These are phyloP conservation scores for Galagoides demidoff DNA, from an alignment of 2,797 vertebrate genomes.

Conservation along the genomic window DNA sequence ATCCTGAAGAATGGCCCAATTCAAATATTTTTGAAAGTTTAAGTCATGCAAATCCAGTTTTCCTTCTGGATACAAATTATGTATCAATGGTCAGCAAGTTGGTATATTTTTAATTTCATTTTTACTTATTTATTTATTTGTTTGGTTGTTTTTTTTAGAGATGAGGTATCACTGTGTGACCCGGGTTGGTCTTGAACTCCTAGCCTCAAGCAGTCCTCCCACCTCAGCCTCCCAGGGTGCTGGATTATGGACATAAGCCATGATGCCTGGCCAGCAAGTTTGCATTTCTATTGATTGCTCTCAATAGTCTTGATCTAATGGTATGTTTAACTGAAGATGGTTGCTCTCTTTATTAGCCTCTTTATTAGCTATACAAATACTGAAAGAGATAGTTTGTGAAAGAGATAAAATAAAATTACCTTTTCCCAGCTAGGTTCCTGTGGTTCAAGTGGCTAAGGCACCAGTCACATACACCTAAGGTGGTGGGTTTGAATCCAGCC, in stretches of 20 bases:
- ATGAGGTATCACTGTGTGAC: no score
- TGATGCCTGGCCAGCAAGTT: no score
- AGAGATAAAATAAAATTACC: neutral
- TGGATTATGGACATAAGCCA: no score
- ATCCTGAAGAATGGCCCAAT: neutral
- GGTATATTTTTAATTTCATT: neutral
- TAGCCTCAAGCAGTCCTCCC: no score
- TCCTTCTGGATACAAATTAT: neutral
- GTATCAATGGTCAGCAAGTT: neutral
- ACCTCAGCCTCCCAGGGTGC: no score
- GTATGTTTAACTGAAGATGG: neutral
- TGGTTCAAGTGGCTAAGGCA: no score
- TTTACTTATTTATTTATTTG: no score
- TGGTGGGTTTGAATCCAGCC: no score
- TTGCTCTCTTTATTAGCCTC: neutral
- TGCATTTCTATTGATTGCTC: neutral
- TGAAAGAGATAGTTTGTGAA: conserved; percentile 38
- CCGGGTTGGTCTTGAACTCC: no score
- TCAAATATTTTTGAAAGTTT: neutral
- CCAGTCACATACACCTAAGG: no score
- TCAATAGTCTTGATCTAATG: neutral
- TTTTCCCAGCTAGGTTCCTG: no score
- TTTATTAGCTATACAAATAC: neutral
- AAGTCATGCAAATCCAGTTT: neutral
- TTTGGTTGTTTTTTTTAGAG: no score